These are phyloP conservation scores for Heliconius charithonia DNA, from an alignment of 2,888 invertebrate species.

Conservation along the genomic window DNA sequence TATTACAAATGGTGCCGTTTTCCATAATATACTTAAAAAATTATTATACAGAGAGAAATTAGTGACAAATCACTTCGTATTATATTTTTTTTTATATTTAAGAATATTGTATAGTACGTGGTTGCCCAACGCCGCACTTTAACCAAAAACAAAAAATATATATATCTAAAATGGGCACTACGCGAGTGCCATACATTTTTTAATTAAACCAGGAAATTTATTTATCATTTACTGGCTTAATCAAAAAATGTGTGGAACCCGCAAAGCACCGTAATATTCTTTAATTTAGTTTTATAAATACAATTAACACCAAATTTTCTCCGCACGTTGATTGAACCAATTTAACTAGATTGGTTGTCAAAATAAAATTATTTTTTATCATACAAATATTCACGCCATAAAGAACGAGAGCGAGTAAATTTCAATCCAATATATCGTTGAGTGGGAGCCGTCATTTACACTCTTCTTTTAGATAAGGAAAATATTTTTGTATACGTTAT, in stretches of 20 bases:
- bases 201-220: neutral
- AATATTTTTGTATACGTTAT: neutral
- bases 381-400: constrained; percentile 9
- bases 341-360: neutral
- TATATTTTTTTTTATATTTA: no score
- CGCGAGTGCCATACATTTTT: neutral
- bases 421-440: constrained; percentile 14
- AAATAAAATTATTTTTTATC: constrained; percentile 8
- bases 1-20: neutral
- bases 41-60: neutral
- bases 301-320: neutral
- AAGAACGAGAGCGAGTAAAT: constrained; percentile 2
- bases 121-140: no score
- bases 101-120: no score
- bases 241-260: neutral
- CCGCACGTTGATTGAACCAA: neutral
- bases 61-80: neutral
- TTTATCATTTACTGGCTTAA: neutral
- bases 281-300: neutral
- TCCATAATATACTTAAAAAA: neutral
- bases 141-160: neutral
- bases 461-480: neutral
- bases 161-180: neutral
- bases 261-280: neutral
- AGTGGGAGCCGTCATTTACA: constrained; percentile 22